Evolutionary conservation across 1,140 invertebrate genomes (phyloP).

Genomic region (Drosophila mayri): DNA sequence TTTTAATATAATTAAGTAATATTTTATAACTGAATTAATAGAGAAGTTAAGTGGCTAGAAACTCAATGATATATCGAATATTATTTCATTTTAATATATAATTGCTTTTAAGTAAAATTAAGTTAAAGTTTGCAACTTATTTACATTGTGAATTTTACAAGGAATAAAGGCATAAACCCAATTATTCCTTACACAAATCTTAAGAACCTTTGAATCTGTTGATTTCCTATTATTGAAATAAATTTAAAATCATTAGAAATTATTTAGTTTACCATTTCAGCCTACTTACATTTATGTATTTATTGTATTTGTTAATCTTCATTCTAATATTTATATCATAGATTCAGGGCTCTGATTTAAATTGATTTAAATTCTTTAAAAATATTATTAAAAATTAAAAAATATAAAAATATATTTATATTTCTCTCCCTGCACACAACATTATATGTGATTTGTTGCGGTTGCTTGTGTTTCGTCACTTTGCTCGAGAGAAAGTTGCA

Average conservation of each 20-base stretch:
- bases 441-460: conserved; percentile 31
- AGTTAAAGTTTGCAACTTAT: too few species aligned
- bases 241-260: too few species aligned
- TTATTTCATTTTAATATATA: not conserved
- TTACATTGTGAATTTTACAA: too few species aligned
- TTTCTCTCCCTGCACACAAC: conserved; percentile 2
- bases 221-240: too few species aligned
- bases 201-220: too few species aligned
- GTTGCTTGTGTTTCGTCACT: conserved; percentile 33
- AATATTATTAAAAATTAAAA: not conserved
- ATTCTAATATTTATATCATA: too few species aligned
- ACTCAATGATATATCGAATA: not conserved
- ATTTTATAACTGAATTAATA: not conserved
- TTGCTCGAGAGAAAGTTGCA: conserved; percentile 15
- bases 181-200: too few species aligned
- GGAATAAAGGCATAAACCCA: too few species aligned
- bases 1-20: not conserved
- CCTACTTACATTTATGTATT: too few species aligned
- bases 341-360: too few species aligned
- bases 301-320: too few species aligned
- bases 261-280: too few species aligned
- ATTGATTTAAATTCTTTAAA: not conserved
- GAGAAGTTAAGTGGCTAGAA: not conserved
- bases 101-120: not conserved
- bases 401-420: not conserved